Base-by-base conservation (phyloP, 92 coral and sea anemone species). In the Siderastrea radians region DNA sequence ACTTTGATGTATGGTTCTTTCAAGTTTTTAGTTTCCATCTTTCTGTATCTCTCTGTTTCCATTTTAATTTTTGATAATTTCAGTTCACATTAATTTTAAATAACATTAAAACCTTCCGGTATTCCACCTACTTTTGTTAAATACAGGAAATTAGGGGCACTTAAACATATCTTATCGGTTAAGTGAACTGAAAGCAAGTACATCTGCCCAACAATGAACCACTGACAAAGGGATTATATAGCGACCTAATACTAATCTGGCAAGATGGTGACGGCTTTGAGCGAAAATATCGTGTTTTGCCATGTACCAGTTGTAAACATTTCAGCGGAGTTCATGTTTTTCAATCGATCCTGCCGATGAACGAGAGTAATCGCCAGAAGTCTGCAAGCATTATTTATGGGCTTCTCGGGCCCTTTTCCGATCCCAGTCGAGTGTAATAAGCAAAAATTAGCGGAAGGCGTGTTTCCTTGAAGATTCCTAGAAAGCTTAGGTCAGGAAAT, bases 71-170 rank as follows among this genome's bases (percentile, higher is more conserved):
- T 15, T 3, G 8, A 14, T 3, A 12, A 13, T 61, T 14, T 16
- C 4, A 61, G 4, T 15, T 12, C n/a, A 16, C 4, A 16, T 14
- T 15, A 16, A 3, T 2, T 61, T 58, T 44, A 45, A 43, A 58
- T 58, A 6, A 59, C 10, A 15, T 55, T 1, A 45, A 14, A 50
- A 17, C 3, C 43, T 80, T 80, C 61, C 73, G 19, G 1, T 65
- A 51, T 17, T 26, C 59, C 44, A 49, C 49, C 50, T 50, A 1
- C 52, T 61, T 59, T 77, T 77, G 49, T 49, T 79, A 54, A 65
- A 80, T 50, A 19, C 74, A 80, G 84, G 74, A 80, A 80, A 80
- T 52, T 80, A 15, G 4, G 15, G 53, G 64, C 73, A 13, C 46
- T 46, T 38, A 14, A 58, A 15, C 48, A 9, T 13, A 9, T 57